A percentile compares a stretch with the other conserved stretches of the same genome.
These are phyloP conservation scores for Ivindomyrus marchei DNA, from an alignment of 2,113 vertebrate genomes.

Conservation along the genomic window DNA sequence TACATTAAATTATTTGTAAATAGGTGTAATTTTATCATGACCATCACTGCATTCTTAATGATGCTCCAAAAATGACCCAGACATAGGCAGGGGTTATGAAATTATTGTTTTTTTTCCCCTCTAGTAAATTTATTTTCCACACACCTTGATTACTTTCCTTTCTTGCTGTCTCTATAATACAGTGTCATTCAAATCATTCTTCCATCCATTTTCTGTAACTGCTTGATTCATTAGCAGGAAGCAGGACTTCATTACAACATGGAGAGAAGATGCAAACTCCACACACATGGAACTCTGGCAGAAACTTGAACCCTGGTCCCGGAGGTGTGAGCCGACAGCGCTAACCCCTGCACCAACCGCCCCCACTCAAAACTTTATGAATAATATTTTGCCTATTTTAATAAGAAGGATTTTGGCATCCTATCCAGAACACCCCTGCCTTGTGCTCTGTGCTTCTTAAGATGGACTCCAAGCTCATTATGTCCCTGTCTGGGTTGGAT, in stretches of 20 bases:
- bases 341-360: too few species aligned
- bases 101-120: neutral
- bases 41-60: neutral
- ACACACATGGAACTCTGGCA: neutral
- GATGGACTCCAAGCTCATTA: neutral
- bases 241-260: neutral
- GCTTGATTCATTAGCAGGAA: neutral
- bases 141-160: neutral
- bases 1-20: neutral
- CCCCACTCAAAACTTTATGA: neutral
- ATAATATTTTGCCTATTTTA: neutral
- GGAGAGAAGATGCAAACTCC: neutral
- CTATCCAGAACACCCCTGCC: neutral
- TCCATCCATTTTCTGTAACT: neutral
- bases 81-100: neutral
- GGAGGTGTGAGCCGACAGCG: too few species aligned
- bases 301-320: neutral
- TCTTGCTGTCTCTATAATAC: neutral
- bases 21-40: neutral
- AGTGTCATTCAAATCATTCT: neutral
- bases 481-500: neutral
- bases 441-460: neutral
- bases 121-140: neutral
- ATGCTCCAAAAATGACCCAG: neutral
- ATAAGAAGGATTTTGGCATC: neutral